These are phyloP conservation scores for Peromyscus californicus DNA, from an alignment of 2,113 vertebrate genomes.

Conservation along the genomic window DNA sequence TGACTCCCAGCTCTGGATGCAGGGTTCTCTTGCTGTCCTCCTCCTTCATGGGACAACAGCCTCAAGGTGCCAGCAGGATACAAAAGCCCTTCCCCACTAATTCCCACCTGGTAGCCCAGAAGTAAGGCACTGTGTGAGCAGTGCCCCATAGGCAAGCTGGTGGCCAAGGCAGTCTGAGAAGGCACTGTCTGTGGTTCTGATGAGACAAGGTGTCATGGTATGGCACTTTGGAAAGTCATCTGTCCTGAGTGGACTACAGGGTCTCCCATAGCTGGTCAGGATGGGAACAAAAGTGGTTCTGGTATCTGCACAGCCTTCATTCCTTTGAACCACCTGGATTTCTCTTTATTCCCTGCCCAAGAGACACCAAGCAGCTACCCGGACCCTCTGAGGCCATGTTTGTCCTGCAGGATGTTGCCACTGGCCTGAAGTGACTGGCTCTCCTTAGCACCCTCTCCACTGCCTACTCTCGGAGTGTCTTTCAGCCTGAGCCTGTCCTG, in stretches of 20 bases:
- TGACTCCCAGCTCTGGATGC: constrained; percentile 48
- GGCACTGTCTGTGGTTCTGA: accelerated
- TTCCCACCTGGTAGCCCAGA: not conserved
- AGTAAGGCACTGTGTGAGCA: not conserved
- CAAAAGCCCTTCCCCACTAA: not conserved
- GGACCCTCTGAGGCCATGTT: accelerated
- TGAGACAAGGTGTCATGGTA: not conserved
- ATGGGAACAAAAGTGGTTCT: not conserved
- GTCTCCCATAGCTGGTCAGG: not conserved
- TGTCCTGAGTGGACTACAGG: accelerated
- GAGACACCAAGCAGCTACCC: not conserved
- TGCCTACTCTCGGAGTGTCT: not conserved
- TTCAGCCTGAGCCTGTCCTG: too few species aligned
- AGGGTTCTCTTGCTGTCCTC: not conserved
- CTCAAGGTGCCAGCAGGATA: not conserved
- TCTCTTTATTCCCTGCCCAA: not conserved
- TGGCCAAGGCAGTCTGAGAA: not conserved
- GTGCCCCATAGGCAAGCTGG: not conserved
- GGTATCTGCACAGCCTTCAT: accelerated
- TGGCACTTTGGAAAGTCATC: not conserved
- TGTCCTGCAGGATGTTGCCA: accelerated
- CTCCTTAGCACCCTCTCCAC: not conserved
- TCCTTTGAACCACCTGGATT: accelerated
- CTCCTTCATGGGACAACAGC: not conserved
- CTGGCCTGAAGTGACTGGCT: not conserved